Conservation (phyloP, 2,888 invertebrate genomes). For the Cancer borealis region DNA sequence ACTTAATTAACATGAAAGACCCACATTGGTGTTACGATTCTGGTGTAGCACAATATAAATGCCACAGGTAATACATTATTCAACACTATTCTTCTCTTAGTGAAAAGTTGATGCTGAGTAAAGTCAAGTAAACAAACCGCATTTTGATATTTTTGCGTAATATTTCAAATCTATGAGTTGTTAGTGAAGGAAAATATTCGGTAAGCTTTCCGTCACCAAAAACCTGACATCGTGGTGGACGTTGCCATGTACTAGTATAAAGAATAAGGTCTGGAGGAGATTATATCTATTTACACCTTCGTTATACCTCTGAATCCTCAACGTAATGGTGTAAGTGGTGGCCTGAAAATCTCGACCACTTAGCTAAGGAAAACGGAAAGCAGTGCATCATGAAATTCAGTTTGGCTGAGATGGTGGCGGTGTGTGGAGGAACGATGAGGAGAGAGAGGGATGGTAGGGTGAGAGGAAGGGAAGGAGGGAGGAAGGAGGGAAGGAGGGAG, state of each 20-base stretch:
- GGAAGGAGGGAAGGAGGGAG: neutral
- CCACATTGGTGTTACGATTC: neutral
- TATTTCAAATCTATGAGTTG: no score
- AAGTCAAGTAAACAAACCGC: no score
- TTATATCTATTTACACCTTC: no score
- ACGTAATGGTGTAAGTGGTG: neutral
- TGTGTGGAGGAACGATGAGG: neutral
- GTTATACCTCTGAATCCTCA: no score
- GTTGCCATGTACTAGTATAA: no score
- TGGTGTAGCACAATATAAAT: neutral
- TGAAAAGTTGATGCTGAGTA: neutral
- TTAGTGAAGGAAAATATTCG: no score
- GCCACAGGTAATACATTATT: neutral
- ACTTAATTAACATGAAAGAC: constrained; percentile 13
- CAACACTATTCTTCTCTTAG: neutral
- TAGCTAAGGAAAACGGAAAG: neutral
- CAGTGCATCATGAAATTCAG: neutral
- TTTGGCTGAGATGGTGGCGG: neutral
- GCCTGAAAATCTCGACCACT: neutral
- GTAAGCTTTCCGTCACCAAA: no score
- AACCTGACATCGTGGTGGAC: no score
- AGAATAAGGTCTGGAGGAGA: no score
- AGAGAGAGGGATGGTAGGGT: neutral
- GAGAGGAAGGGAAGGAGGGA: no score
- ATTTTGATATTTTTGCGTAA: no score